phyloP scores from a whole-genome alignment of 2,113 vertebrate species.

The Eidolon helvum region DNA sequence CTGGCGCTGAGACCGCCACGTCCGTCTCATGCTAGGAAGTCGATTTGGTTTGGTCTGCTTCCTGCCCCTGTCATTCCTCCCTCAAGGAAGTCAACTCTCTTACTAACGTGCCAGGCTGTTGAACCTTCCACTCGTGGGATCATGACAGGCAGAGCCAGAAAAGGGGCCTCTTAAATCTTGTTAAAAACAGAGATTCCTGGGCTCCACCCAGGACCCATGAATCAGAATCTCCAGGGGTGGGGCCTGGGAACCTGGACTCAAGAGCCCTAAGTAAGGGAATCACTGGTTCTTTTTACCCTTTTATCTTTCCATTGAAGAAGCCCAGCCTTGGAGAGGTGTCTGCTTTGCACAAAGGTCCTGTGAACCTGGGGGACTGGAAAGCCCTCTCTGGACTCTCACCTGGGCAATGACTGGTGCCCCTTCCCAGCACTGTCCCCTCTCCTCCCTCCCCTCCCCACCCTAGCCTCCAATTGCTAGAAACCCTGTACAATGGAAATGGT shows the following conservation, averaged over 20 bases:
- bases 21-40: conserved; percentile 36
- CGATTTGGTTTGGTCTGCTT: conserved; percentile 34
- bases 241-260: conserved; percentile 70
- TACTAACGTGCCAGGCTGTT: background rate
- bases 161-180: conserved; percentile 65
- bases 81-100: background rate
- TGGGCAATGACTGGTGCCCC: background rate
- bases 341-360: rapidly evolving
- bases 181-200: conserved; percentile 68
- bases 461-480: background rate
- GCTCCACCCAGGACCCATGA: conserved; percentile 73
- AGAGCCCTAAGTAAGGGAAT: background rate
- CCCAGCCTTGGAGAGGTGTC: background rate
- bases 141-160: background rate
- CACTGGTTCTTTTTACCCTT: conserved; percentile 16
- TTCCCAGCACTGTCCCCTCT: background rate
- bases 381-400: background rate
- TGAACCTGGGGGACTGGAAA: background rate
- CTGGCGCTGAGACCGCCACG: conserved; percentile 21
- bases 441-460: background rate
- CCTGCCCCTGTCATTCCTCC: conserved; percentile 46
- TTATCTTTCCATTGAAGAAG: background rate
- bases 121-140: background rate
- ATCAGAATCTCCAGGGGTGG: conserved; percentile 73
- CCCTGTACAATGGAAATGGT: conserved; percentile 44